Conservation (phyloP, 2,113 vertebrate genomes). For the Gorsachius goisagi region DNA sequence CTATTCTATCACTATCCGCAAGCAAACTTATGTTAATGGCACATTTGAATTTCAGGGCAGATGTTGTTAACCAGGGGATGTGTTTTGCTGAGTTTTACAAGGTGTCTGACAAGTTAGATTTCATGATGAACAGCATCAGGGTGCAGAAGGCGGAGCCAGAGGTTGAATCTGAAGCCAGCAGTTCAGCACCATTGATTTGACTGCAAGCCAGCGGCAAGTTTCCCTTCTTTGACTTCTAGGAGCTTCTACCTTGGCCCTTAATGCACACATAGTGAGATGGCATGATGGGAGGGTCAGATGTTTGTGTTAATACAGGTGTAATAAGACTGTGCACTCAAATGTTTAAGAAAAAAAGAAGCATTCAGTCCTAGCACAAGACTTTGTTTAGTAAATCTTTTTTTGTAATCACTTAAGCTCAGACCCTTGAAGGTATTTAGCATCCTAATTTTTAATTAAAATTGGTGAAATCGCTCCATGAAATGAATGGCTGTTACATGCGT, state of each 20-base stretch:
- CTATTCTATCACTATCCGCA: neutral
- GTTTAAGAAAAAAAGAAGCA: neutral
- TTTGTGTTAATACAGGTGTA: neutral
- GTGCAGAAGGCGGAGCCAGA: neutral
- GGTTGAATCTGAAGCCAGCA: neutral
- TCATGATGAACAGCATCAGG: neutral
- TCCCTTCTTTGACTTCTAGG: neutral
- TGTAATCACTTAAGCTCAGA: neutral
- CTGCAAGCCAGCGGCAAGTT: neutral
- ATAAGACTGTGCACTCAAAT: neutral
- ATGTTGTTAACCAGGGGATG: fast-evolving
- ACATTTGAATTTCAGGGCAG: neutral
- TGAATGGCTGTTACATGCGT: neutral
- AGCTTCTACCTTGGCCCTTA: neutral
- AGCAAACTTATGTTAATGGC: fast-evolving
- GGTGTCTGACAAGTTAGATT: neutral
- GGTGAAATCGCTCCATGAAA: neutral
- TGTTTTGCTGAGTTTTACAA: neutral
- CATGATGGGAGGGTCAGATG: neutral
- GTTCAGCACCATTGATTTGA: neutral
- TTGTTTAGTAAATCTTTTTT: neutral
- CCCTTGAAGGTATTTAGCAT: neutral
- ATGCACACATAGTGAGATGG: neutral
- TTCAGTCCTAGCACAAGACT: neutral
- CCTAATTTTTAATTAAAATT: slow-evolving; percentile 17